Percentiles rank a stretch among this genome's conserved stretches.
phyloP scores from a whole-genome alignment of 2,113 vertebrate species.

The Rhinopomastus cyanomelas region DNA sequence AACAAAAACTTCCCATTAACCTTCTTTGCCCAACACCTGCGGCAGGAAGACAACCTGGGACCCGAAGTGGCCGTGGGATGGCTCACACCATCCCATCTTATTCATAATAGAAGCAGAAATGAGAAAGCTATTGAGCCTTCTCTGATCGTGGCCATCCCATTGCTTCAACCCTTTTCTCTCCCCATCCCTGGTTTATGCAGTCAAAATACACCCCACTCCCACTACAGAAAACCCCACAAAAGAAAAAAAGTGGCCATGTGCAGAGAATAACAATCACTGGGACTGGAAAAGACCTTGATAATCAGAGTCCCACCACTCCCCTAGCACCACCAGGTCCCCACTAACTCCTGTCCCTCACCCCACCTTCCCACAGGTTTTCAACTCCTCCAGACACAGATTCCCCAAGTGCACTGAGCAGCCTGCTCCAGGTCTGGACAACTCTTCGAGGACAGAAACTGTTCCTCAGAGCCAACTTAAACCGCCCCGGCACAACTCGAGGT shows the following conservation, averaged over 20 bases:
- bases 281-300: no score
- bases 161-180: not conserved
- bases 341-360: no score
- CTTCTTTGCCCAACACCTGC: not conserved
- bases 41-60: not conserved
- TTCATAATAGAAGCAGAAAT: not conserved
- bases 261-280: no score
- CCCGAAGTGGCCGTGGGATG: accelerated
- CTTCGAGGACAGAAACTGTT: no score
- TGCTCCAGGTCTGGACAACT: no score
- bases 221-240: not conserved
- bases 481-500: no score
- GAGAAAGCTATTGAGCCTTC: not conserved
- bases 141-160: not conserved
- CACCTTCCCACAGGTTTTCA: no score
- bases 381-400: no score
- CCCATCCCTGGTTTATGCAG: not conserved
- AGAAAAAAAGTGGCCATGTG: not conserved
- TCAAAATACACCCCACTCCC: not conserved
- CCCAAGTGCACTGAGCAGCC: no score
- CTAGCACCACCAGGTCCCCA: no score
- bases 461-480: no score
- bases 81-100: not conserved
- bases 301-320: no score
- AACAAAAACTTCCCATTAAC: not conserved